A percentile compares a stretch with the other conserved stretches of the same genome.
phyloP scores from a whole-genome alignment of 2,797 vertebrate genomes.

The Alauda arvensis region DNA sequence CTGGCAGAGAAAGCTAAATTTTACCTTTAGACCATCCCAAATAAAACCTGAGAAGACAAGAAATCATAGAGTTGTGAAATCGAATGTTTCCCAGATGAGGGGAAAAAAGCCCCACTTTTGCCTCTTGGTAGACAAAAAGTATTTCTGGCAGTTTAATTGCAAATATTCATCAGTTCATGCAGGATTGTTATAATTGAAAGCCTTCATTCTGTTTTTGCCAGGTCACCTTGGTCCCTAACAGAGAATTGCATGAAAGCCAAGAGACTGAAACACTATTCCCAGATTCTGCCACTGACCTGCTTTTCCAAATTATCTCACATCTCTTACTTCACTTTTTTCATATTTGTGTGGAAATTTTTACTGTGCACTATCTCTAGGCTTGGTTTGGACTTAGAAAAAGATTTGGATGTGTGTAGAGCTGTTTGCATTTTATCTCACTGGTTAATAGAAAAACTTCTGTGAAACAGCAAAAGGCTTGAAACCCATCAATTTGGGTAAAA shows the following conservation, averaged over 20 bases:
- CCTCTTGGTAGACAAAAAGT: not conserved
- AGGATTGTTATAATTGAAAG: constrained; percentile 27
- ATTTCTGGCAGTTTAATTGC: not conserved
- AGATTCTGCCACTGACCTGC: constrained; percentile 14
- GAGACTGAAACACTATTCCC: not conserved
- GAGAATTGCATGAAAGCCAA: constrained; percentile 5
- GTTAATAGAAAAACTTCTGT: not conserved
- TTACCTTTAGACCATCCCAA: not conserved
- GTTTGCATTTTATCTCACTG: not conserved
- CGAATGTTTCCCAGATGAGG: not conserved
- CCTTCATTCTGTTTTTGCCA: constrained; percentile 18
- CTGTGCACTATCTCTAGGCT: not conserved
- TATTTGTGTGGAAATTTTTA: not conserved
- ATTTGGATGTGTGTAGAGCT: not conserved
- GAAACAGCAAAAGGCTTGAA: not conserved
- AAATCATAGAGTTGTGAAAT: not conserved
- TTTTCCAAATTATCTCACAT: constrained; percentile 15
- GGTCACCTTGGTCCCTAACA: constrained; percentile 13
- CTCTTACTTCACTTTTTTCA: not conserved
- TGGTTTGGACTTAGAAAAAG: not conserved
- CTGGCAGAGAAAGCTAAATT: not conserved
- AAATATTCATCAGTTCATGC: not conserved
- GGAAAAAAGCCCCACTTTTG: accelerated
- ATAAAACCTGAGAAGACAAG: not conserved
- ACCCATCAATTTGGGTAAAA: not conserved